Conservation (phyloP, 2,113 vertebrate genomes). For the Anguilla rostrata region DNA sequence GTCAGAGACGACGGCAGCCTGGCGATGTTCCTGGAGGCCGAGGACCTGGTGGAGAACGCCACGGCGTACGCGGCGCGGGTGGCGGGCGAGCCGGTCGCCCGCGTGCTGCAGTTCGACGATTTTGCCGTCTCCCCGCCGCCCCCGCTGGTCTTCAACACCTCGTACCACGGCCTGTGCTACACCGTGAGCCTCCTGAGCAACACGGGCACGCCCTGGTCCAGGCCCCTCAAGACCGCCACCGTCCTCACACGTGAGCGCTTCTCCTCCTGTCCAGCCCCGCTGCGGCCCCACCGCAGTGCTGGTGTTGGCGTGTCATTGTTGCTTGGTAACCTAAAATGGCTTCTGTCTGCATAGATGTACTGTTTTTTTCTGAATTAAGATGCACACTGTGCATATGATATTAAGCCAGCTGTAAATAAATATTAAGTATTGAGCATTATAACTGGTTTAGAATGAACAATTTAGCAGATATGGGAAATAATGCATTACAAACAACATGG, state of each 20-base stretch:
- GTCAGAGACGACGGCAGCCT: conserved; percentile 76
- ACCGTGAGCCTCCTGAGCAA: conserved; percentile 79
- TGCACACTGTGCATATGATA: background rate
- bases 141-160: conserved; percentile 81
- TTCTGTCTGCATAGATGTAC: background rate
- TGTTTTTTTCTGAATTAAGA: too few species aligned
- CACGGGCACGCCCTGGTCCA: conserved; percentile 73
- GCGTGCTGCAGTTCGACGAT: conserved; percentile 80
- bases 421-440: too few species aligned
- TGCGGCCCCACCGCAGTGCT: background rate
- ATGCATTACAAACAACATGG: too few species aligned
- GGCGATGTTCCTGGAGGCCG: conserved; percentile 72
- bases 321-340: background rate
- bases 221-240: conserved; percentile 73
- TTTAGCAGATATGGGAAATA: too few species aligned
- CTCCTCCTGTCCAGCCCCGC: too few species aligned
- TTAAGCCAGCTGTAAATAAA: too few species aligned
- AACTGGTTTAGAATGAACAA: too few species aligned
- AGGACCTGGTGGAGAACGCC: conserved; percentile 74
- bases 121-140: conserved; percentile 71
- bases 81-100: conserved; percentile 82
- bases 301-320: background rate
- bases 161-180: conserved; percentile 87
- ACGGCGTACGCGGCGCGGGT: conserved; percentile 83
- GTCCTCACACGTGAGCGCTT: conserved; percentile 86